These are phyloP conservation scores for Crax fasciolata DNA, from an alignment of 2,797 vertebrate genomes.

Conservation along the genomic window DNA sequence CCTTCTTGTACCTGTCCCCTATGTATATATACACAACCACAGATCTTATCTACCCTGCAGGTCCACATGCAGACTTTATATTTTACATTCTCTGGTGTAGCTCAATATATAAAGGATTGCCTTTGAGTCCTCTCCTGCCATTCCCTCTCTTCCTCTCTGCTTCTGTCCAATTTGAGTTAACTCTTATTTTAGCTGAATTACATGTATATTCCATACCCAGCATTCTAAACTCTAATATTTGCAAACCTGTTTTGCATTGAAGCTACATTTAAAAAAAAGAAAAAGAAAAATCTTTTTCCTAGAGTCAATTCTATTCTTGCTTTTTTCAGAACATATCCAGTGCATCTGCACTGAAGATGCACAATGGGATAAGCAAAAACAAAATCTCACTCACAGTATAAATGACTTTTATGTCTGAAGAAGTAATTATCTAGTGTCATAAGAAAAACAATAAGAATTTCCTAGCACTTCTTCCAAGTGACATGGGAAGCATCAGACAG, in stretches of 20 bases:
- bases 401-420: constrained; percentile 53
- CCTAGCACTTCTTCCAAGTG: constrained; percentile 39
- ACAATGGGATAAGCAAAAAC: not conserved
- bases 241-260: not conserved
- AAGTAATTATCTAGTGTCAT: constrained; percentile 50
- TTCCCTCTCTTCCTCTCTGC: not conserved
- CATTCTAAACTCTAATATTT: not conserved
- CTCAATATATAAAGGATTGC: not conserved
- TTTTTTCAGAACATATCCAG: not conserved
- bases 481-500: constrained; percentile 26
- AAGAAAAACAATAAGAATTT: constrained; percentile 53
- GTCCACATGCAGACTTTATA: not conserved
- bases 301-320: not conserved
- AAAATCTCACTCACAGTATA: constrained; percentile 22
- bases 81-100: not conserved
- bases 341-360: not conserved
- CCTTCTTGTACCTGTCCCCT: not conserved
- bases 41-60: not conserved
- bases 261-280: not conserved
- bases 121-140: not conserved
- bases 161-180: not conserved
- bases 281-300: not conserved
- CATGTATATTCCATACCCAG: not conserved
- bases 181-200: not conserved
- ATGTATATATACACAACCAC: not conserved